A percentile compares a stretch with the other conserved stretches of the same genome.
phyloP scores from a whole-genome alignment of 2,797 vertebrate genomes.

The Acrossocheilus fasciatus region DNA sequence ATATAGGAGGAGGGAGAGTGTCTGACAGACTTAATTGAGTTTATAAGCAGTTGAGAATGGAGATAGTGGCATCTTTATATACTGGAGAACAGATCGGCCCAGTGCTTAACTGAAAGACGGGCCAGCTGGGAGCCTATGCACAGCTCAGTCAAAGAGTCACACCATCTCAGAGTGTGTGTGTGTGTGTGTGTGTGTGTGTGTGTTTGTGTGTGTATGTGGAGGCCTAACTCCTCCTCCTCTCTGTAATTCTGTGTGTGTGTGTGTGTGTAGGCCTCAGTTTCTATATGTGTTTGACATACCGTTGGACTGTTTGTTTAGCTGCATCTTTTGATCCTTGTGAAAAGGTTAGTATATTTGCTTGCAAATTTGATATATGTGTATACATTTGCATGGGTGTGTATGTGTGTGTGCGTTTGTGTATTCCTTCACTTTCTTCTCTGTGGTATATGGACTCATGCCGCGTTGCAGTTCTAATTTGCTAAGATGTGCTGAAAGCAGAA shows the following conservation, averaged over 20 bases:
- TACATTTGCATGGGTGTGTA: not conserved
- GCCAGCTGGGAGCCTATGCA: constrained; percentile 63
- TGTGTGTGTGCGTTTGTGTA: not conserved
- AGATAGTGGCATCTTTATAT: constrained; percentile 67
- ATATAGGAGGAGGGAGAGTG: constrained; percentile 54
- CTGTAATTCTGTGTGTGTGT: constrained; percentile 17
- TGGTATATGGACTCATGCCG: not conserved
- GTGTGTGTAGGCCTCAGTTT: constrained; percentile 12
- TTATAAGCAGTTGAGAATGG: constrained; percentile 58
- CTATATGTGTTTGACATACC: constrained; percentile 16
- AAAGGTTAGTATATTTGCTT: constrained; percentile 46
- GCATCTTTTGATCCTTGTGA: constrained; percentile 24
- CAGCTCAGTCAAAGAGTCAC: constrained; percentile 49
- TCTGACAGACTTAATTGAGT: constrained; percentile 61
- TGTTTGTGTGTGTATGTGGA: constrained; percentile 14
- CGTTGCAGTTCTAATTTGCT: not conserved
- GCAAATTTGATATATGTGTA: not conserved
- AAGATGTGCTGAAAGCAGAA: constrained; percentile 1
- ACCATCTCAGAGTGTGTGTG: constrained; percentile 17
- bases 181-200: not conserved
- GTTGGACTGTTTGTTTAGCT: constrained; percentile 24
- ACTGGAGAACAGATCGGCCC: constrained; percentile 51
- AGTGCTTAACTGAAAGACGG: constrained; percentile 61
- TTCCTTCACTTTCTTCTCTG: not conserved
- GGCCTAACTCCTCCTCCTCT: constrained; percentile 39